A percentile compares a stretch with the other conserved stretches of the same genome.
These are phyloP conservation scores for Tetragonula carbonaria DNA, from an alignment of 2,888 invertebrate genomes.

Conservation along the genomic window DNA sequence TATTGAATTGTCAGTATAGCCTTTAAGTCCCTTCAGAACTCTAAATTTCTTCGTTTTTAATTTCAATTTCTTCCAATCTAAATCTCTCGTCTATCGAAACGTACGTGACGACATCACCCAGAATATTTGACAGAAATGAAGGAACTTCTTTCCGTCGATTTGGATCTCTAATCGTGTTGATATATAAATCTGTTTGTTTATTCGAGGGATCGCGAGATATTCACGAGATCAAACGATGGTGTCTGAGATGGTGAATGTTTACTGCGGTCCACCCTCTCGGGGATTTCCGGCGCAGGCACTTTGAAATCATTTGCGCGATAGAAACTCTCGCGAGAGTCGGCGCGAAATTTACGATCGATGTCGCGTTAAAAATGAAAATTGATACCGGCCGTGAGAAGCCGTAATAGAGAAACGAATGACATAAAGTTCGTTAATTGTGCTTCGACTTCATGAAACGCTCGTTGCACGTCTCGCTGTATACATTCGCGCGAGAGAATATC, in stretches of 20 bases:
- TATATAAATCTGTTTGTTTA: too few relatives aligned
- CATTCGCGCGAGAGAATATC: too few relatives aligned
- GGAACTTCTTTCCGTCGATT: too few relatives aligned
- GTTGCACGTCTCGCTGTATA: background rate
- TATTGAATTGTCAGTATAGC: too few relatives aligned
- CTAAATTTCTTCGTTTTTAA: too few relatives aligned
- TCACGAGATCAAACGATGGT: background rate
- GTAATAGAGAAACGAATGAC: background rate
- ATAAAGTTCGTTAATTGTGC: background rate
- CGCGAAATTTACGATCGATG: slow-evolving; percentile 2
- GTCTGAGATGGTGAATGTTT: slow-evolving; percentile 24
- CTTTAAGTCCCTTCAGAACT: too few relatives aligned
- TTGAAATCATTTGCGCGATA: slow-evolving; percentile 31
- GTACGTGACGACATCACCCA: too few relatives aligned
- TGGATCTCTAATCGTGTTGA: too few relatives aligned
- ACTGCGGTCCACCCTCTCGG: background rate
- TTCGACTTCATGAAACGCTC: background rate
- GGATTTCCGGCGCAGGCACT: background rate
- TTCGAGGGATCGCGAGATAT: slow-evolving; percentile 4
- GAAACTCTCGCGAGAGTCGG: background rate
- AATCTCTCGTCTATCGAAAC: too few relatives aligned
- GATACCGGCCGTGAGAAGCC: slow-evolving; percentile 1
- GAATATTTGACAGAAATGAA: too few relatives aligned
- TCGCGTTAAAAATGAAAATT: slow-evolving; percentile 24
- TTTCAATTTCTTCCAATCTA: too few relatives aligned